These are phyloP conservation scores for Hapalemur alaotrensis DNA, from an alignment of 2,797 vertebrate species.

Conservation along the genomic window DNA sequence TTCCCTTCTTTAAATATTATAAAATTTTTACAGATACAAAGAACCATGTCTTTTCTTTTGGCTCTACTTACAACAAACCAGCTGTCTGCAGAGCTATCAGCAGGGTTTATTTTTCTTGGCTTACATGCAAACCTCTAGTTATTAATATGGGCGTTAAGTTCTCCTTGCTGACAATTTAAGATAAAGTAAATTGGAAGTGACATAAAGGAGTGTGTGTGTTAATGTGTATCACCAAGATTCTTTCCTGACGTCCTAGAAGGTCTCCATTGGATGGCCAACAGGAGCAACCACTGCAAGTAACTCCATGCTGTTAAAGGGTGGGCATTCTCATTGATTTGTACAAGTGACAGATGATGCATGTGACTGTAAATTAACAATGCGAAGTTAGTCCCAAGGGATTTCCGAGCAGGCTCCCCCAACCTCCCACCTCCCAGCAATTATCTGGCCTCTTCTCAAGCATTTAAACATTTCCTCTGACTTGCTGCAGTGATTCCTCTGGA, in stretches of 20 bases:
- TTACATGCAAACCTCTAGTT: slow-evolving; percentile 83
- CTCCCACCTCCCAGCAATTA: background rate
- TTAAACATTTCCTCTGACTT: slow-evolving; percentile 42
- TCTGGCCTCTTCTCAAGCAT: slow-evolving; percentile 33
- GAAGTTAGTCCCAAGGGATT: slow-evolving; percentile 77
- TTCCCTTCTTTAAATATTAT: slow-evolving; percentile 51
- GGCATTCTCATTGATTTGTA: slow-evolving; percentile 83
- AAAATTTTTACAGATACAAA: slow-evolving; percentile 58
- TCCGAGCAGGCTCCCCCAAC: slow-evolving; percentile 49
- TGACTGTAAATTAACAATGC: slow-evolving; percentile 83
- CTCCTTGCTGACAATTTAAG: slow-evolving; percentile 86
- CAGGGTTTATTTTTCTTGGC: slow-evolving; percentile 84
- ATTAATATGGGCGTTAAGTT: slow-evolving; percentile 83
- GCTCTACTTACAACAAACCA: slow-evolving; percentile 75
- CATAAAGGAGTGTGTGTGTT: slow-evolving; percentile 83
- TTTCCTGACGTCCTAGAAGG: slow-evolving; percentile 83
- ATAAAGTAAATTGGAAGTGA: slow-evolving; percentile 87
- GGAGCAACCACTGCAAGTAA: slow-evolving; percentile 78
- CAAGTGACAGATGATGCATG: slow-evolving; percentile 84
- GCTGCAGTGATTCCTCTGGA: background rate
- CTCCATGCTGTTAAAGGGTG: slow-evolving; percentile 77
- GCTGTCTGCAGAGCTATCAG: slow-evolving; percentile 79
- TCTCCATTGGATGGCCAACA: slow-evolving; percentile 79
- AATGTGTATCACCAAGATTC: slow-evolving; percentile 81
- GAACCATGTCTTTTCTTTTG: slow-evolving; percentile 66